Conservation (phyloP, 2,797 vertebrate genomes). For the Schizopygopsis malacanthus region DNA sequence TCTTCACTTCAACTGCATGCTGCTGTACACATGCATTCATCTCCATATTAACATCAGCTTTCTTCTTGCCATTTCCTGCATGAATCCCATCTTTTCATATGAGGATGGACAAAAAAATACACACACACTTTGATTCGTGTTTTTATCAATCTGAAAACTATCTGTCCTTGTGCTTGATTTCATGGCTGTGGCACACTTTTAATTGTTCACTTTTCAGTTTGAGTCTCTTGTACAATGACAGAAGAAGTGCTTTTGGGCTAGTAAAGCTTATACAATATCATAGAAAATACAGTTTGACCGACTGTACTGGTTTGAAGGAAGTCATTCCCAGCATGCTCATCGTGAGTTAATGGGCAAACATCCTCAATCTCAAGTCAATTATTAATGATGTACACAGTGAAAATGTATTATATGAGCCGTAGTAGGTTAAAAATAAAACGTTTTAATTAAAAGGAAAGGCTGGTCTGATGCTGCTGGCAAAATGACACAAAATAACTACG, state of each 20-base stretch:
- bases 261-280: neutral
- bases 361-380: neutral
- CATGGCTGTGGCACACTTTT: too few species aligned
- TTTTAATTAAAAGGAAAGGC: conserved; percentile 7
- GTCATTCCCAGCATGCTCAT: neutral
- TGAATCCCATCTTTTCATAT: neutral
- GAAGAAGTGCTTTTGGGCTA: neutral
- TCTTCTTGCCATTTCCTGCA: neutral
- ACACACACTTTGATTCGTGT: too few species aligned
- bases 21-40: conserved; percentile 5
- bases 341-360: neutral
- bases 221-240: neutral
- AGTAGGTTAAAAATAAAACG: neutral
- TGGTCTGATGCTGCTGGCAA: conserved; percentile 1
- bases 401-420: neutral
- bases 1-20: neutral
- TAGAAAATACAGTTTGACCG: neutral
- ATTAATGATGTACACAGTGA: neutral
- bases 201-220: too few species aligned
- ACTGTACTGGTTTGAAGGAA: neutral
- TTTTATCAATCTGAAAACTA: too few species aligned
- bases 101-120: too few species aligned
- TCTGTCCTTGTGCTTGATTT: too few species aligned
- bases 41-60: neutral
- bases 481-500: conserved; percentile 14